Percentiles rank a stretch among this genome's conserved stretches.
Conservation (phyloP, 35 echinoderm and acorn worm species). For the Antedon bifida region DNA sequence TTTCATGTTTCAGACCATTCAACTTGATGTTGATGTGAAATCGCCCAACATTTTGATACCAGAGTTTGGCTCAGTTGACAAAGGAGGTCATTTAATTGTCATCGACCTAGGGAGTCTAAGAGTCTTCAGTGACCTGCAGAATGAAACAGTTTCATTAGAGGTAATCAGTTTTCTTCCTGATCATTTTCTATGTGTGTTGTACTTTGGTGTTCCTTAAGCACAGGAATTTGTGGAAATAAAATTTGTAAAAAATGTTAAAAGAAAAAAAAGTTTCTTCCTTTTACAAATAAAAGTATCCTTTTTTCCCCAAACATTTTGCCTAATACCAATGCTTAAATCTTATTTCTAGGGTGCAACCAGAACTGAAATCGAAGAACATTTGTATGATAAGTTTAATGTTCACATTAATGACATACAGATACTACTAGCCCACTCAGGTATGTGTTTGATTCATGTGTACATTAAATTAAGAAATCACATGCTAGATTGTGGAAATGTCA, state of each 20-base stretch:
- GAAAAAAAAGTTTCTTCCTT: not conserved
- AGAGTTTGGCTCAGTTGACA: conserved; percentile 70
- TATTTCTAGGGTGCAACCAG: conserved; percentile 76
- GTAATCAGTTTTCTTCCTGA: conserved; percentile 12
- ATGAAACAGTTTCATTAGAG: conserved; percentile 46
- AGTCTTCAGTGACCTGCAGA: conserved; percentile 74
- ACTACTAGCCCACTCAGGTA: conserved; percentile 58
- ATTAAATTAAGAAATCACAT: not conserved
- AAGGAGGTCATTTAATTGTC: conserved; percentile 67
- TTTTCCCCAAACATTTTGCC: not conserved
- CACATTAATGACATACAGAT: conserved; percentile 78
- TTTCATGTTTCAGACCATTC: conserved; percentile 76
- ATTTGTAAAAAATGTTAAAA: not conserved
- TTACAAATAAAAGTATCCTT: not conserved
- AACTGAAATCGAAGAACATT: conserved; percentile 72
- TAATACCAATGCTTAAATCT: not conserved
- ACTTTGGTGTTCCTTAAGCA: no score
- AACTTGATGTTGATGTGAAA: conserved; percentile 84
- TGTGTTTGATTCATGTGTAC: not conserved
- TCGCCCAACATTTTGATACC: conserved; percentile 96
- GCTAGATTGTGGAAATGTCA: not conserved
- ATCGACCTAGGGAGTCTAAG: conserved; percentile 86
- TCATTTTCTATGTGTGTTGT: not conserved
- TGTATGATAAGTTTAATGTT: conserved; percentile 92
- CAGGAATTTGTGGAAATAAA: not conserved